Percentiles rank a stretch among this genome's conserved stretches.
Evolutionary conservation across 1,140 invertebrate species (phyloP).

Genomic region (Yoshiicerus persimilis): DNA sequence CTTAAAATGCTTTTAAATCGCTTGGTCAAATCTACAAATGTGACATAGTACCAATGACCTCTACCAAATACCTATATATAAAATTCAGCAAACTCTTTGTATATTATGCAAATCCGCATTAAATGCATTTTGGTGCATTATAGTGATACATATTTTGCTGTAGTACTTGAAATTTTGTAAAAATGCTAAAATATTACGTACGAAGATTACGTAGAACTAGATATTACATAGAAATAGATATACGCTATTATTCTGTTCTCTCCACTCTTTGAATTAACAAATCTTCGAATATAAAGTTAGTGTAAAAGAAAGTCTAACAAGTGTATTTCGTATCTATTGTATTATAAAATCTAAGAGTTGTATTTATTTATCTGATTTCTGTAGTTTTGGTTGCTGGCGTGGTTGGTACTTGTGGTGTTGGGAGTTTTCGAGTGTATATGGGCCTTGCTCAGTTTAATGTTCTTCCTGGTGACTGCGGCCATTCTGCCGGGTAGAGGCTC

Average conservation of each 20-base stretch:
- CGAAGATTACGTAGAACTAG: too few species aligned
- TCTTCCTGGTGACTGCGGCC: slow-evolving; percentile 42
- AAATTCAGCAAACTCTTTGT: too few species aligned
- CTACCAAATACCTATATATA: too few species aligned
- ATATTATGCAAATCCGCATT: too few species aligned
- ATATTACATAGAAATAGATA: neutral
- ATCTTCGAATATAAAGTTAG: neutral
- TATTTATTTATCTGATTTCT: slow-evolving; percentile 25
- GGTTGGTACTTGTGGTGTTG: slow-evolving; percentile 45
- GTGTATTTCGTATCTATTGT: neutral
- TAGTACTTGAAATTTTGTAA: too few species aligned
- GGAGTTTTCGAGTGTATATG: slow-evolving; percentile 44
- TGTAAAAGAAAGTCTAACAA: neutral
- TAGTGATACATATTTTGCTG: too few species aligned
- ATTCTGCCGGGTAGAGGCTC: slow-evolving; percentile 41
- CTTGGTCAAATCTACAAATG: too few species aligned
- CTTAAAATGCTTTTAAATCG: too few species aligned
- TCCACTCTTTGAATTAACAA: too few species aligned
- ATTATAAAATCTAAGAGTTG: neutral
- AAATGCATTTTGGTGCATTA: too few species aligned
- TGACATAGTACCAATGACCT: too few species aligned
- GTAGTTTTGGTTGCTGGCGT: slow-evolving; percentile 49
- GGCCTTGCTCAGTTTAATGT: slow-evolving; percentile 37
- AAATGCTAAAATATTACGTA: too few species aligned
- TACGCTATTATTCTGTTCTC: neutral